These are phyloP conservation scores for Malthinus flaveolus DNA, from an alignment of 2,888 invertebrate species.

Conservation along the genomic window DNA sequence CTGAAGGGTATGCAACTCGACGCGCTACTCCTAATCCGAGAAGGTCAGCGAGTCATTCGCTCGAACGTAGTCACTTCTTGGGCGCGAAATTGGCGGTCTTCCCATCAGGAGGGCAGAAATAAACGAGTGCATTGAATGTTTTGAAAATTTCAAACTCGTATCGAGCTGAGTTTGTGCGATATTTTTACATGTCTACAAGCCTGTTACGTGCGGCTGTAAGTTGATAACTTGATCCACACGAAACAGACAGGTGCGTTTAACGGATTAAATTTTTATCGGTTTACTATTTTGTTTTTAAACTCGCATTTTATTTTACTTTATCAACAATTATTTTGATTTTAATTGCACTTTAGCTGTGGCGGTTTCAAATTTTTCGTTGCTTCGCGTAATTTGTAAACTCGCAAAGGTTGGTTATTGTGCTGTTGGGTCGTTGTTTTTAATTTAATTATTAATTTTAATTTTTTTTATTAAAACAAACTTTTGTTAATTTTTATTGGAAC, in stretches of 20 bases:
- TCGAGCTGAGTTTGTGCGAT: not conserved
- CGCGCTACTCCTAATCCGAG: not conserved
- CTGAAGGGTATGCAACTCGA: not conserved
- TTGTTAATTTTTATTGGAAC: too few species aligned
- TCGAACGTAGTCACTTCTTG: slow-evolving; percentile 33
- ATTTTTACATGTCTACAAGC: slow-evolving; percentile 25
- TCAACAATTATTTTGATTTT: not conserved
- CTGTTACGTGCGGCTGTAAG: slow-evolving; percentile 40
- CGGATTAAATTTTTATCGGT: too few species aligned
- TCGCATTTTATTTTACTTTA: not conserved
- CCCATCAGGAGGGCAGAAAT: slow-evolving; percentile 40
- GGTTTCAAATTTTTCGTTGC: too few species aligned
- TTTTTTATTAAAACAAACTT: too few species aligned
- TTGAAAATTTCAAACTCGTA: too few species aligned
- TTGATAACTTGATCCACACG: slow-evolving; percentile 49
- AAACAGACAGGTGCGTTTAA: slow-evolving; percentile 37
- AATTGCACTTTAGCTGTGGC: too few species aligned
- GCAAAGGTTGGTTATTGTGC: too few species aligned
- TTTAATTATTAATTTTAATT: too few species aligned
- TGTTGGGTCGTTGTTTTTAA: too few species aligned
- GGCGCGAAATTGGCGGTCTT: slow-evolving; percentile 52
- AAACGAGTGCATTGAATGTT: not conserved
- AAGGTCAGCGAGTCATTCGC: not conserved
- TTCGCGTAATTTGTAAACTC: too few species aligned
- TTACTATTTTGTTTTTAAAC: slow-evolving; percentile 15